phyloP scores from a whole-genome alignment of 1,140 invertebrate species.

The Bombus soroeensis region DNA sequence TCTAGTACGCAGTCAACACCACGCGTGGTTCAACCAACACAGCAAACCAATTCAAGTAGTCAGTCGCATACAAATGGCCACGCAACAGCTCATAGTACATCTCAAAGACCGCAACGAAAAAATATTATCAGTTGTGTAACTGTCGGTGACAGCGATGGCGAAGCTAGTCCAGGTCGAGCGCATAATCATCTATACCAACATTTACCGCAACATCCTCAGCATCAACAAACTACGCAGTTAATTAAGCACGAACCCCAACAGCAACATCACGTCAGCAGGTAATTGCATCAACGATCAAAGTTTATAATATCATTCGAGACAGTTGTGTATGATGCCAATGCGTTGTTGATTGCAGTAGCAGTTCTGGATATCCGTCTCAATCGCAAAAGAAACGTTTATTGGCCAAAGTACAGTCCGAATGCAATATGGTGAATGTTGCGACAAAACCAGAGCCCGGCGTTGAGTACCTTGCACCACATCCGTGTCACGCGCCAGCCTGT shows the following conservation, averaged over 20 bases:
- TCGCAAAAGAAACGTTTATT: conserved; percentile 94
- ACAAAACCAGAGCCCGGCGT: conserved; percentile 82
- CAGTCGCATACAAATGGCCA: conserved; percentile 72
- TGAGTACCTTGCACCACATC: conserved; percentile 81
- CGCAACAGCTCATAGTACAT: conserved; percentile 66
- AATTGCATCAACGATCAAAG: neutral
- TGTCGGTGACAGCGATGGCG: conserved; percentile 90
- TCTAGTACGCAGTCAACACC: conserved; percentile 80
- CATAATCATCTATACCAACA: conserved; percentile 79
- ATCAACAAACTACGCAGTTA: conserved; percentile 81
- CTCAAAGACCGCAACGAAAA: conserved; percentile 82
- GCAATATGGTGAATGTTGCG: conserved; percentile 83
- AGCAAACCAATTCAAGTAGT: conserved; percentile 69
- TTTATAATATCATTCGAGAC: neutral
- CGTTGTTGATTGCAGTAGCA: conserved; percentile 60
- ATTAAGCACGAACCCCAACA: conserved; percentile 84
- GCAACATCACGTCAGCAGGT: conserved; percentile 81
- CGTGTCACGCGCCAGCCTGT: conserved; percentile 82
- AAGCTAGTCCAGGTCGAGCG: conserved; percentile 84
- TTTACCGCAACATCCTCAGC: conserved; percentile 75
- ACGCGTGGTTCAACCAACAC: conserved; percentile 74
- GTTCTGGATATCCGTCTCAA: conserved; percentile 84
- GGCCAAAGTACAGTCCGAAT: conserved; percentile 93
- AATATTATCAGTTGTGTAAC: conserved; percentile 93
- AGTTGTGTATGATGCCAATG: neutral